phyloP scores from a whole-genome alignment of 2,797 vertebrate species.

The Crax fasciolata region DNA sequence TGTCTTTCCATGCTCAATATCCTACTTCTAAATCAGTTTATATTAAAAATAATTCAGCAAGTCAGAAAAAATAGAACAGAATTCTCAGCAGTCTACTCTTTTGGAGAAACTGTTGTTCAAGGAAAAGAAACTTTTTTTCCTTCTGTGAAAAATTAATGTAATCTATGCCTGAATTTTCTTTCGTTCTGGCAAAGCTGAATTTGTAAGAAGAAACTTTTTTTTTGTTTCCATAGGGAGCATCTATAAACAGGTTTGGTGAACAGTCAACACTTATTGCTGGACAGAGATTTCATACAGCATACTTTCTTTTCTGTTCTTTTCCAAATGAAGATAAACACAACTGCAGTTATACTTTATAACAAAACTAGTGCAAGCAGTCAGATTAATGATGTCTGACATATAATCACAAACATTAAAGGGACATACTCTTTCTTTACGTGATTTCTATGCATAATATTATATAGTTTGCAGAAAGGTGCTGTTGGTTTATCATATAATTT shows the following conservation, averaged over 20 bases:
- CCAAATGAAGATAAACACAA: background rate
- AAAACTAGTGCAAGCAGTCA: conserved; percentile 35
- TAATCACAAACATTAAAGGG: background rate
- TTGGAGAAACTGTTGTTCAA: background rate
- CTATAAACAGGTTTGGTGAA: background rate
- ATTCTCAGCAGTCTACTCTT: background rate
- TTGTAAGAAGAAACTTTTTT: background rate
- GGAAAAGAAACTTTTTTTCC: background rate
- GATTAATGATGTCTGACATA: conserved; percentile 2
- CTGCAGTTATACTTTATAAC: background rate
- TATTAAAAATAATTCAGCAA: conserved; percentile 14
- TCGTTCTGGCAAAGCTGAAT: background rate
- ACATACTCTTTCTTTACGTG: background rate
- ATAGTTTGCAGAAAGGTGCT: background rate
- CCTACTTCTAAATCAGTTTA: background rate
- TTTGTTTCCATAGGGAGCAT: background rate
- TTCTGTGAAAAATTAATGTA: background rate
- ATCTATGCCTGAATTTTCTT: background rate
- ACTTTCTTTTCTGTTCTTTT: conserved; percentile 35
- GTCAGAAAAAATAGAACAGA: background rate
- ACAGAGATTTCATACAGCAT: background rate
- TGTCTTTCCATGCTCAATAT: background rate
- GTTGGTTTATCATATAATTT: background rate
- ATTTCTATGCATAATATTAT: background rate
- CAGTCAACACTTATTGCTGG: background rate